phyloP scores from a whole-genome alignment of 2,113 vertebrate species.

The Hylia prasina region DNA sequence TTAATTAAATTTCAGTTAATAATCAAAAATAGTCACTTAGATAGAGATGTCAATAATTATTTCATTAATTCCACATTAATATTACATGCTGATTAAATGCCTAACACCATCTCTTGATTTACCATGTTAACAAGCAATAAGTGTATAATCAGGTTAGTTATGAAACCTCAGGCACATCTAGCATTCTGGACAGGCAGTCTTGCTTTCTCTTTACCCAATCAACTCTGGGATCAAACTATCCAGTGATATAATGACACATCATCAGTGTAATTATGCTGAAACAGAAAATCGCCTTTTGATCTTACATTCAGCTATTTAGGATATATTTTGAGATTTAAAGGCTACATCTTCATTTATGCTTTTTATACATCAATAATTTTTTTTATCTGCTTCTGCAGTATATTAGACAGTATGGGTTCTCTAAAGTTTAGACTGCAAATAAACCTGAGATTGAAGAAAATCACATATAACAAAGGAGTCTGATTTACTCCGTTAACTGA shows the following conservation, averaged over 20 bases:
- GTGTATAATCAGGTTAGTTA: not conserved
- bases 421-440: not conserved
- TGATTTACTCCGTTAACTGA: not conserved
- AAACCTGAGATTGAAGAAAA: not conserved
- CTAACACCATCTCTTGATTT: not conserved
- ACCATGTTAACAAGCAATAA: not conserved
- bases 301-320: not conserved
- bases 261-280: not conserved
- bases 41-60: not conserved
- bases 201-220: not conserved
- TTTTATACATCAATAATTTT: not conserved
- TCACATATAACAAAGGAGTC: not conserved
- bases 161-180: not conserved
- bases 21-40: not conserved
- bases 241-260: not conserved
- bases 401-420: not conserved
- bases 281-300: not conserved
- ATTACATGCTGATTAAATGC: not conserved
- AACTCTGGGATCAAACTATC: not conserved
- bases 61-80: not conserved
- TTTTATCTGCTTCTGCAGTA: not conserved
- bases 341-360: not conserved
- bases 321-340: not conserved
- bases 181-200: not conserved
- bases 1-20: conserved; percentile 12